Evolutionary conservation across 2,797 vertebrate genomes (phyloP), one percentile per base, ranked within the genome.

Genomic region (Spinus olivaceus): DNA sequence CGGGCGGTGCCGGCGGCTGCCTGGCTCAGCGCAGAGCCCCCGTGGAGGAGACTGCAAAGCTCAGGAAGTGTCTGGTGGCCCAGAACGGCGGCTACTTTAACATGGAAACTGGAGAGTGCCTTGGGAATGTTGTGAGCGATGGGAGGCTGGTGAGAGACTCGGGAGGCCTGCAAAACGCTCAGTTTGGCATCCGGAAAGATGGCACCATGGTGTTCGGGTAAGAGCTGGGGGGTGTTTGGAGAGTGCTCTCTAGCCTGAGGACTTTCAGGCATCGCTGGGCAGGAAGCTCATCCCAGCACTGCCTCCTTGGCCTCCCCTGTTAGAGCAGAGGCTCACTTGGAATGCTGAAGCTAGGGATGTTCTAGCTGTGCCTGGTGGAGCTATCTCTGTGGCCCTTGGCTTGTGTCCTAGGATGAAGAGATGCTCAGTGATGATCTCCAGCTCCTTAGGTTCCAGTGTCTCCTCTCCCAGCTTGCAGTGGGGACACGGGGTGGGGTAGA

Each of bases 171-270:
- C 99, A 99, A 95, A 99, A 99, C 4, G 99, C 99, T n/a, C 99
- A 99, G 97, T 99, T 99, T 94, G 99, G 99, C 61, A 99, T 99
- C 96, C 98, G 98, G 94, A 98, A 92, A 88, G 98, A 99, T 57
- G 99, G 99, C 65, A 99, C 98, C 12, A 96, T 99, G 77, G 99
- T 99, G 88, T 99, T 99, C 5, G 99, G 99, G 99, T 99, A 97
- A 98, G 99, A 84, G 44, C n/a, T 56, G 6, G 61, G 67, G 13
- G 13, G 2, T 18, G 44, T 32, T 50, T 12, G 21, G 32, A 27
- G 41, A 16, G 1, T 3, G 3, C 20, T 57, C 27, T 56, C 9
- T 27, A 35, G 8, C 10, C 57, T 21, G 9, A 22, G 9, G n/a
- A 6, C 18, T 2, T 3, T 7, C 4, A 16, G 66, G 30, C 22